These are phyloP conservation scores for Cervus canadensis DNA, from an alignment of 2,113 vertebrate genomes.

Conservation along the genomic window DNA sequence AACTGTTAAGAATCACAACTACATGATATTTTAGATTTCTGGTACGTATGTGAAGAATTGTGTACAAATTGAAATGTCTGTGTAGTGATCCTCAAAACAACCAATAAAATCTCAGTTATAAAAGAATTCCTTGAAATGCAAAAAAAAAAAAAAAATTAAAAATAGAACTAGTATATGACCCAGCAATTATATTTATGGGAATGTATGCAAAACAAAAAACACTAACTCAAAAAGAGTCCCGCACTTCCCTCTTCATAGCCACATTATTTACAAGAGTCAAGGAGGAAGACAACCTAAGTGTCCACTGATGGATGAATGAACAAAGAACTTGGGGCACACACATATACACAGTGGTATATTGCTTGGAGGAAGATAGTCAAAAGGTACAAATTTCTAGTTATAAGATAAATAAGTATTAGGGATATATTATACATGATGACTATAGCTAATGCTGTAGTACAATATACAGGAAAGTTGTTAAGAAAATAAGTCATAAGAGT, in stretches of 20 bases:
- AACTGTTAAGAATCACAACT: too few species aligned
- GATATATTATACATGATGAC: not conserved
- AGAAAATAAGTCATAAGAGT: not conserved
- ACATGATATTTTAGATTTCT: too few species aligned
- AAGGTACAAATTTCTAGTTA: not conserved
- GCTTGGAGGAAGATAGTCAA: not conserved
- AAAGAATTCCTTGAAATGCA: too few species aligned
- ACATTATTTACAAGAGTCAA: not conserved
- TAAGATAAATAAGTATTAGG: not conserved
- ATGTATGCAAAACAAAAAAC: not conserved
- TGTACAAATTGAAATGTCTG: too few species aligned
- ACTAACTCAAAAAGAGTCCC: not conserved
- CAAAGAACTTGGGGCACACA: not conserved
- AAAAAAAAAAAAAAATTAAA: not conserved
- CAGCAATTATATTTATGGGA: not conserved
- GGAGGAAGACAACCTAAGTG: not conserved
- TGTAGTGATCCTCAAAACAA: too few species aligned
- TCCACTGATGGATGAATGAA: not conserved
- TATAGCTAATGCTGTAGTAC: not conserved
- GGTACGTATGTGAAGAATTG: too few species aligned
- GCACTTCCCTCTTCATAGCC: not conserved
- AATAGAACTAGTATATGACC: not conserved
- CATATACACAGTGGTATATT: not conserved
- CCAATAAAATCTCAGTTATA: too few species aligned
- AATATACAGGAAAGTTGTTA: not conserved